Evolutionary conservation across 2,888 invertebrate species (phyloP).

Genomic region (Dryocosmus kuriphilus): DNA sequence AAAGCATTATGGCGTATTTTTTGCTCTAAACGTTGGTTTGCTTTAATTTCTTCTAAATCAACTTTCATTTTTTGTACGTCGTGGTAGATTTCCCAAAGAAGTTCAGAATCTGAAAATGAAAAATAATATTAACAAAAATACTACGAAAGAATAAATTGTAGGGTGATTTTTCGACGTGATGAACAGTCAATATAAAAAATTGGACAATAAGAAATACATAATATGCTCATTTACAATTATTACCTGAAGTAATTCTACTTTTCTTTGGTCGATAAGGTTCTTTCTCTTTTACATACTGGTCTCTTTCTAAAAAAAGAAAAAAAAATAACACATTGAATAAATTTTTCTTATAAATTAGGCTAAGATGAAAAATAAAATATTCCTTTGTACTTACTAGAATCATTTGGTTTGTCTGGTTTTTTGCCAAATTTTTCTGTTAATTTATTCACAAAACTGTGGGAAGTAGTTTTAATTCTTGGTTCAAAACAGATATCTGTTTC

Average conservation of each 20-base stretch:
- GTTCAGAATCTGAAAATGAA: neutral
- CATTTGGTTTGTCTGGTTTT: neutral
- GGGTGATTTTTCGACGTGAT: neutral
- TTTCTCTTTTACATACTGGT: neutral
- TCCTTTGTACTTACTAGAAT: neutral
- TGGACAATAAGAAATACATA: neutral
- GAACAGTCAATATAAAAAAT: neutral
- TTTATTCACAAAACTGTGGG: neutral
- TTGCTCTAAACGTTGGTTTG: constrained; percentile 4
- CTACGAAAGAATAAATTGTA: neutral
- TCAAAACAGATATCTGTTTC: neutral
- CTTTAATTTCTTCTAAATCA: neutral
- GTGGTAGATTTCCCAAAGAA: neutral
- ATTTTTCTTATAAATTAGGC: neutral
- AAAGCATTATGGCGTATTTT: neutral
- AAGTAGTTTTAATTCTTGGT: neutral
- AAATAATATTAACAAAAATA: constrained; percentile 2
- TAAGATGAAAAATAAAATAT: neutral
- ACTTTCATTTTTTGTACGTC: constrained; percentile 4
- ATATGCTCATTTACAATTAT: neutral
- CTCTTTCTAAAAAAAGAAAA: neutral
- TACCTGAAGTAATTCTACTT: neutral
- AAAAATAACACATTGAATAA: neutral
- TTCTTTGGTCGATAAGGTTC: neutral
- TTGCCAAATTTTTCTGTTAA: neutral